Evolutionary conservation across 2,113 vertebrate genomes (phyloP), one percentile per base, ranked within the genome.

Genomic region (Thunnus thynnus): DNA sequence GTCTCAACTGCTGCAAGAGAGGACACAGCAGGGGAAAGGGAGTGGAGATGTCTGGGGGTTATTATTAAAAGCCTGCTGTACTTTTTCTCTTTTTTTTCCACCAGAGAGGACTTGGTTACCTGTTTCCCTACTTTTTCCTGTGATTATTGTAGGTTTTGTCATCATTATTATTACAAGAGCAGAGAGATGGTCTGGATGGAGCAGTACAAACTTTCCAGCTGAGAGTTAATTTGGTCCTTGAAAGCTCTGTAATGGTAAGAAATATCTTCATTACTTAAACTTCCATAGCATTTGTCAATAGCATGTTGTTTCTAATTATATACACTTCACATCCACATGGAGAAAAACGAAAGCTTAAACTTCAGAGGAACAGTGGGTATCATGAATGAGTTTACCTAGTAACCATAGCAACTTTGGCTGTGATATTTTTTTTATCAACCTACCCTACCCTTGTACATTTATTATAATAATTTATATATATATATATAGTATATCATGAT

Each of bases 171-270:
- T 22, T 14, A 48, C 3, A 44, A 75, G 25, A 78, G 41, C 48
- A 83, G 20, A 74, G 36, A 17, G 20, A 56, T 66, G 17, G 9
- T 51, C 50, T 64, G 6, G 22, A 77, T 61, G 69, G 55, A 85
- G 25, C 10, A 36, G 41, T 14, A 20, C 48, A 69, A 66, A 72
- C 27, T 30, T 80, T 63, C 4, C 46, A 55, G 56, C 30, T 74
- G 3, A 76, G n/a, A 22, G 14, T 41, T 25, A 61, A 1, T n/a
- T 7, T 41, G 44, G 14, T 25, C 12, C 61, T 41, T 70, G 41
- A 64, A 25, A 73, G 22, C 41, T 64, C 55, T 64, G 20, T 32
- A 7, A 11, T 72, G 92, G 90, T 89, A 90, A 88, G 91, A 68
- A 0, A 13, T 4, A 13, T 25, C 52, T 64, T 14, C n/a, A 27